These are phyloP conservation scores for Halictus ligatus DNA, from an alignment of 2,888 invertebrate species.

Conservation along the genomic window DNA sequence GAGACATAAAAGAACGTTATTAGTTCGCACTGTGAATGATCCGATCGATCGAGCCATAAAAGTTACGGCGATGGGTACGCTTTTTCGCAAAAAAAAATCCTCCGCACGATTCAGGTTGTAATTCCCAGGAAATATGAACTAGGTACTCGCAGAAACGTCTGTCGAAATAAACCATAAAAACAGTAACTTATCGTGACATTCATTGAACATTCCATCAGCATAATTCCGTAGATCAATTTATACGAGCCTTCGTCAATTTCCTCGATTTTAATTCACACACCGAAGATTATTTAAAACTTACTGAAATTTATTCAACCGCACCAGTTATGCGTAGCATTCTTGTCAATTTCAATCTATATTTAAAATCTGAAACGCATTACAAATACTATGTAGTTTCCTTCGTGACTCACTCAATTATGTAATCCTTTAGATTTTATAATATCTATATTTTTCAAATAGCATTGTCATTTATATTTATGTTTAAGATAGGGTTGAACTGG, in stretches of 20 bases:
- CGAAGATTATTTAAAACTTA: neutral
- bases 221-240: slow-evolving; percentile 23
- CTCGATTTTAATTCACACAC: slow-evolving; percentile 21
- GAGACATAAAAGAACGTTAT: slow-evolving; percentile 17
- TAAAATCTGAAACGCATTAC: neutral
- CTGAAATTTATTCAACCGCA: neutral
- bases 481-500: too few species aligned
- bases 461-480: too few species aligned
- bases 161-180: neutral
- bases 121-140: slow-evolving; percentile 9
- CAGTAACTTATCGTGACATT: neutral
- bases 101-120: neutral
- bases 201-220: neutral
- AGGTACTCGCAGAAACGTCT: neutral
- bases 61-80: neutral
- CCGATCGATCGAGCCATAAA: slow-evolving; percentile 13
- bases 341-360: neutral
- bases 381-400: too few species aligned
- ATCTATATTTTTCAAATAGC: too few species aligned
- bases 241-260: slow-evolving; percentile 21
- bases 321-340: neutral
- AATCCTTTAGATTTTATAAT: too few species aligned
- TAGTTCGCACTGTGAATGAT: slow-evolving; percentile 6
- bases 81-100: neutral
- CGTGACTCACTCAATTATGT: too few species aligned